Evolutionary conservation across 2,888 invertebrate species (phyloP), one percentile per base, ranked within the genome.

Genomic region (Sarcophaga caerulescens): DNA sequence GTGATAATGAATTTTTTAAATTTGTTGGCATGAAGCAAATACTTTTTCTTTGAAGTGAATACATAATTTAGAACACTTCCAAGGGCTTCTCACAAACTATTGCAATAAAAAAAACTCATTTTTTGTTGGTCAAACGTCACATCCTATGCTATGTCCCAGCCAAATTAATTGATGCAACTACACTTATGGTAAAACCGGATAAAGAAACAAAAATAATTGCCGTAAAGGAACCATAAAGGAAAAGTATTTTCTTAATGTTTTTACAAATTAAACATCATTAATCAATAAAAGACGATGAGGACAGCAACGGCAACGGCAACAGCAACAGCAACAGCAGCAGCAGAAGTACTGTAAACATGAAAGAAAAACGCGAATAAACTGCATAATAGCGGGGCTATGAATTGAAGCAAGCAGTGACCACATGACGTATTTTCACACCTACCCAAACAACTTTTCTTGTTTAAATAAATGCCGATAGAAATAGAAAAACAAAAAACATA

Each of bases 221-320:
- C 81, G 25, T 68, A 62, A 85, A n/a, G 81, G 68, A 62, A 17
- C 17, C 66, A 45, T 65, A 19, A 21, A 82, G 35, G 10, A 75
- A 81, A 74, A 44, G 14, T 17, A n/a, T 23, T 66, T 66, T 47
- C 65, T 52, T 17, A 52, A 57, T 73, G 59, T 73, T 63, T 65
- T 83, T 88, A 87, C 86, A 89, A 89, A 89, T 90, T 89, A 89
- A 88, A 85, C 79, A 90, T 90, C 92, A 92, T 92, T 90, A 92
- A 92, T 92, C 92, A 92, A 90, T 90, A 89, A 90, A 89, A 78
- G 83, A 85, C 88, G 80, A 79, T 86, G 85, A 89, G 78, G 83
- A 84, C 88, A 78, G 79, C 87, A 85, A 85, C 86, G 85, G 85
- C 88, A 88, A 60, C 85, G 83, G 35, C 35, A 35, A 86, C 85